These are phyloP conservation scores for Lasioglossum baleicum DNA, from an alignment of 1,140 invertebrate genomes.

Conservation along the genomic window DNA sequence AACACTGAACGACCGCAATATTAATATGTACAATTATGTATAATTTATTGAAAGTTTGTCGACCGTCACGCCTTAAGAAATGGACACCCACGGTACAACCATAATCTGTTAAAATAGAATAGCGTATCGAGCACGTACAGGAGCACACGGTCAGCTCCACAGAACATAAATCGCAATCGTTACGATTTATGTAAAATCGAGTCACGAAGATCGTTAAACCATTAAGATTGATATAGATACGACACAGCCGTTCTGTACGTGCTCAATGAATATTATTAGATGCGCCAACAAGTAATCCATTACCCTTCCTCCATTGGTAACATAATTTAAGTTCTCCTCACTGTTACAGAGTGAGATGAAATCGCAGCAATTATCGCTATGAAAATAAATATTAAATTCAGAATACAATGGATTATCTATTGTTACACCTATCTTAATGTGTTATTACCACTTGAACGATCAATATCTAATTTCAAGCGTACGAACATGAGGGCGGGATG, in stretches of 20 bases:
- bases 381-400: too few species aligned
- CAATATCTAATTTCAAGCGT: conserved; percentile 33
- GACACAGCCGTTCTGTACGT: conserved; percentile 10
- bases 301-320: too few species aligned
- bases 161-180: background rate
- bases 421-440: too few species aligned
- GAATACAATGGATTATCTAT: too few species aligned
- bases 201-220: too few species aligned
- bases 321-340: too few species aligned
- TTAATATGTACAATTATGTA: conserved; percentile 55
- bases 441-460: background rate
- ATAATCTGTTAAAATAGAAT: conserved; percentile 13
- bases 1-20: conserved; percentile 38
- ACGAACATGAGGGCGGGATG: background rate
- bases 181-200: background rate
- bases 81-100: conserved; percentile 11
- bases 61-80: conserved; percentile 1
- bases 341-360: too few species aligned
- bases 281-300: too few species aligned
- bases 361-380: too few species aligned
- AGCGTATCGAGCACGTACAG: conserved; percentile 45
- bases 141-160: background rate
- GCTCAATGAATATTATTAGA: conserved; percentile 14
- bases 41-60: conserved; percentile 54
- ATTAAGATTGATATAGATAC: background rate